Base-by-base conservation (phyloP, 2,888 invertebrate genomes). In the Agonopterix arenella region DNA sequence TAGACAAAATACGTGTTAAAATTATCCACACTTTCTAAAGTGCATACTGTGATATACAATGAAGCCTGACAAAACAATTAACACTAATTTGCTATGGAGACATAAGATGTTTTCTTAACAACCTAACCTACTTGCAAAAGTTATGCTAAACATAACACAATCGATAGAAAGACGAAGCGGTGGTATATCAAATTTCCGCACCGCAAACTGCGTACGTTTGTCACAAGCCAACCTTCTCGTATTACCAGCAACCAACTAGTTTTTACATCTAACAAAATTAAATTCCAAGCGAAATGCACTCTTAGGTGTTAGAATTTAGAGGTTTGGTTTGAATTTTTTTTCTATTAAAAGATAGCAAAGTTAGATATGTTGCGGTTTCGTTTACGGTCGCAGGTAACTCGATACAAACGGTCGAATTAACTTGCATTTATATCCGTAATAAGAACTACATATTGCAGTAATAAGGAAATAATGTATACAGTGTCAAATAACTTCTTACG, bases 171-270 rank as follows among this genome's bases (percentile, higher is more conserved):
- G 67, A 70, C 52, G 49, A 52, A 49, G 58, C 61, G 57, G 64
- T 53, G 10, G 51, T 54, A 59, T 78, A 76, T 76, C 75, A 64
- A 58, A 71, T 75, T 68, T 60, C 67, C 54, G 66, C 63, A 76
- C 79, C 78, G 68, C 80, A 77, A 70, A 68, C 66, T 66, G 66
- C 62, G 64, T 62, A 50, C 60, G 68, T 63, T 62, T 65, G 64
- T 66, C 62, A 69, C 68, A 28, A 28, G 64, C 74, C 62, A 62
- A 58, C 64, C 66, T 73, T 79, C 74, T 83, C 74, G 62, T 62
- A 62, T 83, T 80, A 75, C 80, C 51, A 54, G 57, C 63, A 50
- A 28, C 63, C 60, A 61, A 57, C 64, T 55, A 54, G 58, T 64
- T 36, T 66, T 64, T 66, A 66, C 61, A 60, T 46, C 49, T 48